Percentiles rank a stretch among this genome's conserved stretches.
phyloP scores from a whole-genome alignment of 1,140 invertebrate species.

The Pectinophora gossypiella region DNA sequence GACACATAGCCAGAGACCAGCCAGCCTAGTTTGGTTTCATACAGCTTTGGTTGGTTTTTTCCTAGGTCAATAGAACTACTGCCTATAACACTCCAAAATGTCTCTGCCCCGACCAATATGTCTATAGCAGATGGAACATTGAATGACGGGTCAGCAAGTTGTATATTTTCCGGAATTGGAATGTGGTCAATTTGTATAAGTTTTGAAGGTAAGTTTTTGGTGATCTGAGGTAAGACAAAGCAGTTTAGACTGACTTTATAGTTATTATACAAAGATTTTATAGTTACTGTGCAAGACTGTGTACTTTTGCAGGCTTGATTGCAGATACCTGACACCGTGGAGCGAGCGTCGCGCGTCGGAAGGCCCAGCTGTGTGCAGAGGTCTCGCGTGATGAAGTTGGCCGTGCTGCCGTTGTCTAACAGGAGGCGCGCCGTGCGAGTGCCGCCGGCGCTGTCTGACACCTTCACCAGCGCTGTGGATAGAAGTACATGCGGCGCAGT shows the following conservation, averaged over 20 bases:
- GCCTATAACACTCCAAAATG: slow-evolving; percentile 14
- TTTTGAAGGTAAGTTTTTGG: not conserved
- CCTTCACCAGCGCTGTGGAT: slow-evolving; percentile 11
- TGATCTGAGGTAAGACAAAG: slow-evolving; percentile 3
- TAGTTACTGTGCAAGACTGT: slow-evolving; percentile 7
- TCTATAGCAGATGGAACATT: slow-evolving; percentile 7
- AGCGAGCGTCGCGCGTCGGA: not conserved
- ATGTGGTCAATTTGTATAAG: slow-evolving; percentile 1
- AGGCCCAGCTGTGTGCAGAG: slow-evolving; percentile 8
- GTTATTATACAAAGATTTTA: not conserved
- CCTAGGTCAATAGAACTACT: slow-evolving; percentile 23
- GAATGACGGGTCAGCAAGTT: slow-evolving; percentile 5
- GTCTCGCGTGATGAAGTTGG: slow-evolving; percentile 2
- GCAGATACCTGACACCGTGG: slow-evolving; percentile 6
- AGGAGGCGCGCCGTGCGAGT: not conserved
- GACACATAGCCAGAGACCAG: slow-evolving; percentile 15
- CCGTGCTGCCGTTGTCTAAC: slow-evolving; percentile 6
- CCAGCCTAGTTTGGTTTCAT: slow-evolving; percentile 27
- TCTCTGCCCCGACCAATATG: slow-evolving; percentile 4
- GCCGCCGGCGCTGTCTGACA: slow-evolving; percentile 1
- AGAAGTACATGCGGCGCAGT: slow-evolving; percentile 6
- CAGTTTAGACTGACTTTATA: slow-evolving; percentile 3
- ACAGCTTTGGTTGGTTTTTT: slow-evolving; percentile 24
- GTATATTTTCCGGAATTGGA: not conserved
- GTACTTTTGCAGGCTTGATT: not conserved